Evolutionary conservation across 23 tunicate genomes (phyloP).

Genomic region (Clavelina lepadiformis): DNA sequence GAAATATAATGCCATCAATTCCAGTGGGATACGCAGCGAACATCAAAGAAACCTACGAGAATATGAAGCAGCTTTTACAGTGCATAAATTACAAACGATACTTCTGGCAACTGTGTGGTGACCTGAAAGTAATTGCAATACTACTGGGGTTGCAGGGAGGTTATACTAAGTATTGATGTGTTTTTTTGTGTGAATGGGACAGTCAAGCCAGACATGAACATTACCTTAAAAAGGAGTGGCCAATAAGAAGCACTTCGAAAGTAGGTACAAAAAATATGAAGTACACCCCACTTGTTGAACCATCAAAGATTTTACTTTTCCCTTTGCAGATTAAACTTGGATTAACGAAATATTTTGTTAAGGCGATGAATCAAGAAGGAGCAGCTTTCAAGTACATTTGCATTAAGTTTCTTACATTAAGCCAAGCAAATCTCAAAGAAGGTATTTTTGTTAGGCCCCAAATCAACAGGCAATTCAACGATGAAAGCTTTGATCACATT

Average conservation of each 20-base stretch:
- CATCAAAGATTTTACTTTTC: slow-evolving; percentile 8
- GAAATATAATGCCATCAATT: neutral
- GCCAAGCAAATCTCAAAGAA: slow-evolving; percentile 21
- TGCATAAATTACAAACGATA: neutral
- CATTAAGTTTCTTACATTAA: slow-evolving; percentile 6
- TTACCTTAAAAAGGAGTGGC: slow-evolving; percentile 14
- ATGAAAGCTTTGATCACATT: slow-evolving; percentile 5
- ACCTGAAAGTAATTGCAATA: slow-evolving; percentile 9
- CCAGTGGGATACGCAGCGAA: neutral
- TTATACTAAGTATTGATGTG: slow-evolving; percentile 22
- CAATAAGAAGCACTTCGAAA: slow-evolving; percentile 13
- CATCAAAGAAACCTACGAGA: neutral
- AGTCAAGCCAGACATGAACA: slow-evolving; percentile 25
- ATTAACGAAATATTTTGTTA: slow-evolving; percentile 24
- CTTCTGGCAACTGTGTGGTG: slow-evolving; percentile 11
- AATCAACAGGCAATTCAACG: slow-evolving; percentile 13
- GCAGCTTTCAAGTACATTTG: slow-evolving; percentile 19
- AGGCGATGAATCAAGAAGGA: slow-evolving; percentile 22
- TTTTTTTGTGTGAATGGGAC: slow-evolving; percentile 27
- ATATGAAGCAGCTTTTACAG: neutral
- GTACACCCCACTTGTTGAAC: slow-evolving; percentile 16
- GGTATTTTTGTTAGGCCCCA: slow-evolving; percentile 21
- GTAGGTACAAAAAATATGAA: slow-evolving; percentile 22
- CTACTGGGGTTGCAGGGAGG: slow-evolving; percentile 4
- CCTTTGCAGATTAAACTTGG: slow-evolving; percentile 26